Evolutionary conservation across 2,797 vertebrate species (phyloP).

Genomic region (Sebastes flavidus): DNA sequence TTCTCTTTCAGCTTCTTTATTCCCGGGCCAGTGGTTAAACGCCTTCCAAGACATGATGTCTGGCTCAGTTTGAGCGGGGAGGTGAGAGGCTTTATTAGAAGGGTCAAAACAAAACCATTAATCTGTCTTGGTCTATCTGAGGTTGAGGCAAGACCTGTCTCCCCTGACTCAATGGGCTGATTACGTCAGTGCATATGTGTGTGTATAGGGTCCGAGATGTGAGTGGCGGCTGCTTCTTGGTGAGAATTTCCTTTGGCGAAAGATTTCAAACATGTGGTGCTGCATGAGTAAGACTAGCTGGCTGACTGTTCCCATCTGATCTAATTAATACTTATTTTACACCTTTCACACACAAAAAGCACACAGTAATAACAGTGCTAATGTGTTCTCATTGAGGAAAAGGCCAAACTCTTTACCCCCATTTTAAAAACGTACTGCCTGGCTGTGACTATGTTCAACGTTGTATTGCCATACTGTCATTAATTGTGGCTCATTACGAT

Average conservation of each 20-base stretch:
- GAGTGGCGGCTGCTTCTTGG: slow-evolving; percentile 50
- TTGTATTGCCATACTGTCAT: slow-evolving; percentile 40
- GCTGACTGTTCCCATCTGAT: slow-evolving; percentile 72
- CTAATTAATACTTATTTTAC: slow-evolving; percentile 76
- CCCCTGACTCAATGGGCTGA: slow-evolving; percentile 33
- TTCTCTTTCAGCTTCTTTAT: slow-evolving; percentile 64
- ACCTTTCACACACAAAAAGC: slow-evolving; percentile 65
- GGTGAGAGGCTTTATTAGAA: slow-evolving; percentile 66
- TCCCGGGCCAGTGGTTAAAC: slow-evolving; percentile 52
- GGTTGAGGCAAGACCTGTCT: slow-evolving; percentile 50
- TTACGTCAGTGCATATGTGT: slow-evolving; percentile 43
- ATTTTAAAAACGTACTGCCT: slow-evolving; percentile 44
- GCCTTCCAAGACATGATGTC: slow-evolving; percentile 72
- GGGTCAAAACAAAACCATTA: slow-evolving; percentile 73
- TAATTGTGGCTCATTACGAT: slow-evolving; percentile 54
- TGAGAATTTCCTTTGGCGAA: slow-evolving; percentile 73
- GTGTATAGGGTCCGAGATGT: slow-evolving; percentile 30
- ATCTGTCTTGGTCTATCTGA: slow-evolving; percentile 61
- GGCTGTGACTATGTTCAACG: slow-evolving; percentile 30
- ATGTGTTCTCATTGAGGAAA: slow-evolving; percentile 63
- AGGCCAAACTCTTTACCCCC: slow-evolving; percentile 23
- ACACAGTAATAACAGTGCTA: slow-evolving; percentile 56
- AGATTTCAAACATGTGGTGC: slow-evolving; percentile 67
- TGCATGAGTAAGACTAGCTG: slow-evolving; percentile 68
- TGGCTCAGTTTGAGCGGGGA: slow-evolving; percentile 60